These are phyloP conservation scores for Trichoplusia ni DNA, from an alignment of 1,140 invertebrate genomes.

Conservation along the genomic window DNA sequence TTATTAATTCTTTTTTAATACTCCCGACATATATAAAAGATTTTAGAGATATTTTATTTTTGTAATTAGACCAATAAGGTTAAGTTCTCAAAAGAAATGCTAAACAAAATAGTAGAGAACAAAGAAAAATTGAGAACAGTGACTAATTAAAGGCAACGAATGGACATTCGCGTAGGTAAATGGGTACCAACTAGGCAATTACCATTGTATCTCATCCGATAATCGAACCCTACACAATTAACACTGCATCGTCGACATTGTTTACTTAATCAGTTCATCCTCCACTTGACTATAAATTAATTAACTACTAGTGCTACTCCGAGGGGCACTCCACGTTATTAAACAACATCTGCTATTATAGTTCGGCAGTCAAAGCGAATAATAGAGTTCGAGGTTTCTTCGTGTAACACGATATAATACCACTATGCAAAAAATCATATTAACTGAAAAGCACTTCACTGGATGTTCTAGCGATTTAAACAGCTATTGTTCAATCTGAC, in stretches of 20 bases:
- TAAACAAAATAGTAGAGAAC: neutral
- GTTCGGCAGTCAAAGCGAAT: neutral
- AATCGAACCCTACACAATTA: constrained; percentile 48
- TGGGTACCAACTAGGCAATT: constrained; percentile 35
- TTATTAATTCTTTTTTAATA: too few species aligned
- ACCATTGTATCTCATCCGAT: constrained; percentile 41
- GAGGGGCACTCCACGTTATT: neutral
- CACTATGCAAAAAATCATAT: neutral
- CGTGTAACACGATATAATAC: neutral
- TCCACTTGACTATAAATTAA: constrained; percentile 58
- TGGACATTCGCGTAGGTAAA: constrained; percentile 32
- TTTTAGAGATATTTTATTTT: too few species aligned
- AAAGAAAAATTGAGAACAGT: constrained; percentile 17
- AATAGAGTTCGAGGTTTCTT: neutral
- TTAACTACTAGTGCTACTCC: constrained; percentile 41
- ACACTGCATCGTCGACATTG: constrained; percentile 55
- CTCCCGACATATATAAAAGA: too few species aligned
- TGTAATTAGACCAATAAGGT: too few species aligned
- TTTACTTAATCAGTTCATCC: constrained; percentile 62
- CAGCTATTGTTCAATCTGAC: constrained; percentile 22
- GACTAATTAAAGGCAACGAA: constrained; percentile 29
- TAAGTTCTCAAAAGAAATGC: neutral
- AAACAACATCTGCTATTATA: neutral
- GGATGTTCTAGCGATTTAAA: constrained; percentile 19
- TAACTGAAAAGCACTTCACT: neutral